Conservation (phyloP, 2,888 invertebrate species). For the Limnephilus lunatus region DNA sequence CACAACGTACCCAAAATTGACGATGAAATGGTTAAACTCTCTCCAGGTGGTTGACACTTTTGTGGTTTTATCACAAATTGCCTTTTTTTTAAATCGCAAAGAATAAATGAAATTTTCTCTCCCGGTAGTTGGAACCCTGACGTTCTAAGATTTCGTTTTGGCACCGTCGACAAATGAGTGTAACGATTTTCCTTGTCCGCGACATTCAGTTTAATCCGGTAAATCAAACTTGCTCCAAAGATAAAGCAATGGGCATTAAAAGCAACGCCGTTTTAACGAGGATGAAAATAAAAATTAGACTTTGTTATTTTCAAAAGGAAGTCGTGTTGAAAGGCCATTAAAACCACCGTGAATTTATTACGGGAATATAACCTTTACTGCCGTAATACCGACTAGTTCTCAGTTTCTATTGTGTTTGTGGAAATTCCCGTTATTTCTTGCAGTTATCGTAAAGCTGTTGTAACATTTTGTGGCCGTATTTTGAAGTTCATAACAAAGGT, state of each 20-base stretch:
- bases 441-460: not conserved
- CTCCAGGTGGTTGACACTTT: too few species aligned
- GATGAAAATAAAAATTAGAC: constrained; percentile 27
- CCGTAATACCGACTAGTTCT: not conserved
- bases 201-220: constrained; percentile 17
- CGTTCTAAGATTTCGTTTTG: not conserved
- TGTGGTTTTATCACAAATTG: too few species aligned
- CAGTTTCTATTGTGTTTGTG: not conserved
- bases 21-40: too few species aligned
- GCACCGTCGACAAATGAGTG: constrained; percentile 21
- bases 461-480: not conserved
- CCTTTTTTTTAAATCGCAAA: too few species aligned
- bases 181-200: constrained; percentile 4
- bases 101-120: too few species aligned
- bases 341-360: constrained; percentile 22
- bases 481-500: not conserved
- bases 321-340: constrained; percentile 43
- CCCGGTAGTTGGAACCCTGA: not conserved
- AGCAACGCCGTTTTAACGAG: constrained; percentile 15
- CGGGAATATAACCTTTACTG: constrained; percentile 26
- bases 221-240: constrained; percentile 12
- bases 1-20: too few species aligned
- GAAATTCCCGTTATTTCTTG: not conserved
- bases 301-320: constrained; percentile 41
- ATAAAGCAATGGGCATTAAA: constrained; percentile 29